Evolutionary conservation across 2,113 vertebrate genomes (phyloP), one percentile per base, ranked within the genome.

Genomic region (Coturnix japonica): DNA sequence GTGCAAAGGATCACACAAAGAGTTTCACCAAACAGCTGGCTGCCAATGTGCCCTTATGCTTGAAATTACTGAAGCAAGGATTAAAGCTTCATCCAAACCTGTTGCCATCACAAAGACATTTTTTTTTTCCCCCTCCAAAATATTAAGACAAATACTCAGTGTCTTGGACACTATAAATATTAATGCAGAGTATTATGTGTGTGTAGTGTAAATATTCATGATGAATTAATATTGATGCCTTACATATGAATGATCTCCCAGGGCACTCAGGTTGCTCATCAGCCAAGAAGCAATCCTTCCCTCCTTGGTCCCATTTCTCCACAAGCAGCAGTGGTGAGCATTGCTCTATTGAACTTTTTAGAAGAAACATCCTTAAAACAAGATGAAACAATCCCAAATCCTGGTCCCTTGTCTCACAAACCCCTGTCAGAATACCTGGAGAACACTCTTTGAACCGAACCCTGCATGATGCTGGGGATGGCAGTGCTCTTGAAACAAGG

Each of bases 401-500:
- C 46, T 7, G 4, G 39, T 73, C 26, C 30, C n/a, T 51, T 5
- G 9, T 11, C 25, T 59, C 43, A 13, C 4, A 4, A 26, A 13
- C 65, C 53, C 6, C 1, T 39, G 35, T 5, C 46, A 64, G 0
- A 7, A 1, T 1, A 22, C 11, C 15, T 33, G 30, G 51, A 41
- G 20, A 21, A 9, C 60, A 12, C 12, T 33, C 23, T 22, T 49
- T 0, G 0, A 51, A 13, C 20, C 21, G 23, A 54, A 4, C 25
- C n/a, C 35, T 73, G 46, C 39, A 7, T 0, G 20, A 46, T 51
- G 80, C 30, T 20, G 74, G 54, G 85, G 46, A 43, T 77, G 69
- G 81, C 85, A 86, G 31, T 17, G 2, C 74, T 79, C 90, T 77
- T 95, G 92, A 93, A 94, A 61, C 0, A 2, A 95, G 90, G 77